These are phyloP conservation scores for Steatornis caripensis DNA, from an alignment of 2,113 vertebrate genomes.

Conservation along the genomic window DNA sequence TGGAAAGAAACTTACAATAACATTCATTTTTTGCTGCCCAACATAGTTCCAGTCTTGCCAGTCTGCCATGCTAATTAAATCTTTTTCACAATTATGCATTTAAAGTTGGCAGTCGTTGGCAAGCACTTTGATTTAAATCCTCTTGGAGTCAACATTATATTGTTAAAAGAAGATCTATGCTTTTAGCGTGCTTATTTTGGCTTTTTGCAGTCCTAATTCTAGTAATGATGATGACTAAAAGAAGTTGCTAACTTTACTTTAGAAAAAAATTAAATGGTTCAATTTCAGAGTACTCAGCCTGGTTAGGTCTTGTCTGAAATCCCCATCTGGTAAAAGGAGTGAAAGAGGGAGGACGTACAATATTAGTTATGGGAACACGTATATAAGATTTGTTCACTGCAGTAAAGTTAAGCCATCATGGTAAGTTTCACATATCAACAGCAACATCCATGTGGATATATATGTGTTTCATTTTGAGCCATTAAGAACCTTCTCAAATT, in stretches of 20 bases:
- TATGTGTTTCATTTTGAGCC: neutral
- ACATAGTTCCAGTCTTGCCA: neutral
- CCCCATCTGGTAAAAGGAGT: neutral
- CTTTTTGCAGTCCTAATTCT: neutral
- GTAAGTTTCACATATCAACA: neutral
- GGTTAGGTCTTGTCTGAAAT: neutral
- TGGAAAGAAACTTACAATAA: neutral
- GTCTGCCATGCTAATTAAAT: constrained; percentile 8
- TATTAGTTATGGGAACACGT: neutral
- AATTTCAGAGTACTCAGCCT: neutral
- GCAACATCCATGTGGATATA: neutral
- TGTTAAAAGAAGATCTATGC: neutral
- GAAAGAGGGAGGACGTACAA: neutral
- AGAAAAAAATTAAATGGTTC: neutral
- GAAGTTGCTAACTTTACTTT: neutral
- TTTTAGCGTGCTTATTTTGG: neutral
- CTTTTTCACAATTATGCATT: constrained; percentile 18
- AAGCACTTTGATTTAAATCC: constrained; percentile 32
- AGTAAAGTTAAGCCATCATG: neutral
- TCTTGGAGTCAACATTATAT: constrained; percentile 25
- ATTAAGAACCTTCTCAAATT: neutral
- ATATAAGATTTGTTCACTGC: neutral
- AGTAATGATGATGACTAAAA: neutral
- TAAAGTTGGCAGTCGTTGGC: neutral
- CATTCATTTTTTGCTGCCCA: neutral